Evolutionary conservation across 2,888 invertebrate genomes (phyloP), one percentile per base, ranked within the genome.

Genomic region (Eudemis profundana): DNA sequence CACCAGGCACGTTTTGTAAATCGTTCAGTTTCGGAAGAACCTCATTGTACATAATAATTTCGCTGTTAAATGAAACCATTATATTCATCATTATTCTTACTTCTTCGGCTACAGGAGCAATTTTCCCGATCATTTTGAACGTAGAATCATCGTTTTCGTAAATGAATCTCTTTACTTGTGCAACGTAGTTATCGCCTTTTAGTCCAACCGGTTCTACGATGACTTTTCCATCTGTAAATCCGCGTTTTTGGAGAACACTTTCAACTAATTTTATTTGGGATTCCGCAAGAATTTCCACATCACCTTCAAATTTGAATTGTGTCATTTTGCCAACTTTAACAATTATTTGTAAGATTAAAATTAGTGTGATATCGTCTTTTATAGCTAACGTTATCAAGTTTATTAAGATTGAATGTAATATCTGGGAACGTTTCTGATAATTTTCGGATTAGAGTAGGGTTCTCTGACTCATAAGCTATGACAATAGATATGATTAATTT

Each of bases 41-140:
- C 44, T 81, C 70, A 1, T 72, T 70, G 59, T 84, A 85, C 61
- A 84, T 74, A 0, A 73, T 27, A 4, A 70, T 71, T 69, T 86
- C 86, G 50, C 85, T 86, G 1, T 38, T 70, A 47, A 83, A 84
- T 7, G 77, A 2, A 2, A 66, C 0, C 5, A 3, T 56, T 14
- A 69, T 66, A 21, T 74, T 74, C 47, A 72, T 68, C 14, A 49
- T 59, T 12, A 47, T 4, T 23, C 82, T 72, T 8, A 73, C 0
- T n/a, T 49, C 21, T 67, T 77, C 77, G 0, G 47, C 3, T 0
- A 68, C 21, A 0, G 82, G 77, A 4, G 85, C 83, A n/a, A 85
- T 69, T 72, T 87, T 87, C 0, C 77, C 84, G 5, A 87, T 72
- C 70, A 86, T 78, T 15, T 72, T 74, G 56, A 82, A 76, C n/a